These are phyloP conservation scores for Microcaecilia unicolor DNA, from an alignment of 2,797 vertebrate genomes.

Conservation along the genomic window DNA sequence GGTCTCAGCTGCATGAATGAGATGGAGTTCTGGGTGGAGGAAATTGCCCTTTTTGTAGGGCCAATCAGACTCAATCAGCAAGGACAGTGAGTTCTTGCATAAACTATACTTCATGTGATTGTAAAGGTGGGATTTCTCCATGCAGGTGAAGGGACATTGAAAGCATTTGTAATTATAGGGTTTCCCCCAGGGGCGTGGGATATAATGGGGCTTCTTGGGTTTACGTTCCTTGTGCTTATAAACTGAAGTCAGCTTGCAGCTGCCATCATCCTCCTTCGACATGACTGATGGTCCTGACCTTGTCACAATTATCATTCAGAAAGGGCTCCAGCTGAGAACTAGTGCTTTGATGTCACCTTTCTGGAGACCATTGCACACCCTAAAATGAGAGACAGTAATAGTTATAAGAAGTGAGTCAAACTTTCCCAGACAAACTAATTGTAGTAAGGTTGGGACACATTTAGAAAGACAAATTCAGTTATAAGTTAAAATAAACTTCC, in stretches of 20 bases:
- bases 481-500: no score
- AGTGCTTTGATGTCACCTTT: neutral
- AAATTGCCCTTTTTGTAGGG: constrained; percentile 83
- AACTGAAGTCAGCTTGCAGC: constrained; percentile 68
- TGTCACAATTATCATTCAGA: no score
- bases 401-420: neutral
- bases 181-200: constrained; percentile 92
- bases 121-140: constrained; percentile 98
- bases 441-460: no score
- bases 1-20: constrained; percentile 51
- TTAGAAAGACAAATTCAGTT: no score
- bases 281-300: constrained; percentile 40
- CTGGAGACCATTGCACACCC: constrained; percentile 1
- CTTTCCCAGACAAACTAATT: fast-evolving
- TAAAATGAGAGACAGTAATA: constrained; percentile 12
- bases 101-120: constrained; percentile 99
- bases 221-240: constrained; percentile 87
- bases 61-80: constrained; percentile 91
- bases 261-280: constrained; percentile 79
- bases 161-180: constrained; percentile 99
- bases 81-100: constrained; percentile 93
- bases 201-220: constrained; percentile 96
- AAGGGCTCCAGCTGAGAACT: no score
- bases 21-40: constrained; percentile 67
- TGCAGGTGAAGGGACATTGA: constrained; percentile 97